Evolutionary conservation across 2,797 vertebrate genomes (phyloP), one percentile per base, ranked within the genome.

Genomic region (Loris lydekkerianus): DNA sequence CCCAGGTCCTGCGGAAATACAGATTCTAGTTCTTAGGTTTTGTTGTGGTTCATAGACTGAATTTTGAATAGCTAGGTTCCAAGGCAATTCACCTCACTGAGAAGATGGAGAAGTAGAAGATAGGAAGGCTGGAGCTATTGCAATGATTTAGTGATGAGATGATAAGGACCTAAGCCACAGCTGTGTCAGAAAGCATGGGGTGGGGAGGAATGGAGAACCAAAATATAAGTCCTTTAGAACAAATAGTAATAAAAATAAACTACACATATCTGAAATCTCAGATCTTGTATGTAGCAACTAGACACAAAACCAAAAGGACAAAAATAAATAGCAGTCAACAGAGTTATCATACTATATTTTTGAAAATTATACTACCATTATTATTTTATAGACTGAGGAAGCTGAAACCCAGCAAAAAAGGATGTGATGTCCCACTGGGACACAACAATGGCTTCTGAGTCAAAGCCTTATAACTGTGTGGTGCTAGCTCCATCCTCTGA

Each of bases 161-260:
- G 31, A 77, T 31, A 91, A 86, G 37, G 34, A 34, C 49, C 80
- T 60, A 73, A 77, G 84, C 75, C 49, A 84, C 23, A 94, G 75
- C 20, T 81, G 31, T 76, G n/a, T 92, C 81, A 84, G 76, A 86
- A 93, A 89, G 31, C 91, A 49, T 27, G 46, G 23, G 49, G 14
- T 43, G 49, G 31, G 65, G 61, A 34, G 49, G 86, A 61, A 80
- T 65, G 40, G 58, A 80, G 29, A 67, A 63, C 20, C 53, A 65
- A 88, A 78, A 77, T 23, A 76, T n/a, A 94, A 91, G 93, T 29
- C 4, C 69, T 91, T 89, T 75, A 80, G 53, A 43, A 94, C 20
- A 94, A 93, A 89, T 17, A 89, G n/a, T 40, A 92, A 78, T n/a
- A 80, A 69, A 91, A 96, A 86, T 67, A 89, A 84, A 69, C 46